A percentile compares a stretch with the other conserved stretches of the same genome.
Conservation (phyloP, 2,797 vertebrate genomes). For the Lagodon rhomboides region DNA sequence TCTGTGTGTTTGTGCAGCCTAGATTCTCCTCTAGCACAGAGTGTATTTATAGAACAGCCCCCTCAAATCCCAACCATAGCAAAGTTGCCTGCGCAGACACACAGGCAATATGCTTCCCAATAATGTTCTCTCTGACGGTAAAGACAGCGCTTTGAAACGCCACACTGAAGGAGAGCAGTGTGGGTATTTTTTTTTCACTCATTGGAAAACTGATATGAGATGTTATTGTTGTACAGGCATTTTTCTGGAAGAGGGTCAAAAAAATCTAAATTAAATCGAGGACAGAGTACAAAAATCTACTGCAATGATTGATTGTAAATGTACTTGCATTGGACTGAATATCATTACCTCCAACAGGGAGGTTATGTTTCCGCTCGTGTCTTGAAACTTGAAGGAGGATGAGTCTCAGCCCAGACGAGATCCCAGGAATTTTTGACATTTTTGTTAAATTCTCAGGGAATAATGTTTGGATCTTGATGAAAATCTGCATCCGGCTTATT, state of each 20-base stretch:
- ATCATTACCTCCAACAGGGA: background rate
- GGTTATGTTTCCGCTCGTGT: too few relatives aligned
- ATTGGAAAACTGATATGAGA: background rate
- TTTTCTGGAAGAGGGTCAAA: too few relatives aligned
- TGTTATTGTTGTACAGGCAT: background rate
- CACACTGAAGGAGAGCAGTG: background rate
- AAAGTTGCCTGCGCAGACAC: constrained; percentile 72
- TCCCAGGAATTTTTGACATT: too few relatives aligned
- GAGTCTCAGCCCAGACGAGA: too few relatives aligned
- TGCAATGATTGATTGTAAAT: background rate
- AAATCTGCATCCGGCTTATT: too few relatives aligned
- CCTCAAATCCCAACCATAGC: constrained; percentile 77
- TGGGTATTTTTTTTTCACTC: background rate
- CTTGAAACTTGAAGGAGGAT: too few relatives aligned
- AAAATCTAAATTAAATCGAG: background rate
- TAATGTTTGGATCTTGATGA: too few relatives aligned
- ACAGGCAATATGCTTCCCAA: constrained; percentile 63
- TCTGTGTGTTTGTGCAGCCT: constrained; percentile 78
- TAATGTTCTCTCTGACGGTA: constrained; percentile 58
- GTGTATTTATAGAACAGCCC: constrained; percentile 82
- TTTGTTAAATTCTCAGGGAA: too few relatives aligned
- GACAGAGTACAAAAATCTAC: background rate
- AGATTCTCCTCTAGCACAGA: constrained; percentile 77
- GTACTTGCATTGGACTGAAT: too few relatives aligned
- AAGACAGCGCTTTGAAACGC: constrained; percentile 37